Conservation (phyloP, 2,113 vertebrate species). For the Murina feae region DNA sequence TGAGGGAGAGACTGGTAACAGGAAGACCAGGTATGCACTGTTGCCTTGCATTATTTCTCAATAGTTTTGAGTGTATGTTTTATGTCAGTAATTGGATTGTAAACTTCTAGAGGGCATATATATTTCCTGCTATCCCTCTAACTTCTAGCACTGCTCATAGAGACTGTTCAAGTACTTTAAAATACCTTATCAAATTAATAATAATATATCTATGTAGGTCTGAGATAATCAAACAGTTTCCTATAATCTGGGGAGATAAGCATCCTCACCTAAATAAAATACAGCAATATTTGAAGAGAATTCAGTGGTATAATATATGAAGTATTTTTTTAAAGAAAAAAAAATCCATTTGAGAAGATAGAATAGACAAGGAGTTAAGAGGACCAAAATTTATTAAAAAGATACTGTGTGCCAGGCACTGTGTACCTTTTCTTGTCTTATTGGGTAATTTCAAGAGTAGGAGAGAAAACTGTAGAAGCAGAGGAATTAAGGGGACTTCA, state of each 20-base stretch:
- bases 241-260: neutral
- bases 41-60: neutral
- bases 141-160: neutral
- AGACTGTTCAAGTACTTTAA: neutral
- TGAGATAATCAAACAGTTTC: neutral
- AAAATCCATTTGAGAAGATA: neutral
- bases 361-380: neutral
- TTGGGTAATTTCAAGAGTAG: conserved; percentile 2
- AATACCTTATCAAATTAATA: neutral
- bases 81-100: neutral
- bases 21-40: neutral
- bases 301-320: neutral
- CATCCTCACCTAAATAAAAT: neutral
- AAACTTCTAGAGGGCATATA: neutral
- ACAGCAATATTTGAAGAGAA: conserved; percentile 5
- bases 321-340: neutral
- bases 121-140: neutral
- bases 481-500: neutral
- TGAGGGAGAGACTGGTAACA: neutral
- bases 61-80: neutral
- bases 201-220: neutral
- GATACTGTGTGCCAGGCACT: neutral
- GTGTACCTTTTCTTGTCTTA: neutral
- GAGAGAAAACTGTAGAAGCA: neutral
- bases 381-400: conserved; percentile 47